Conservation (phyloP, 2,888 invertebrate species). For the Schizotus pectinicornis region DNA sequence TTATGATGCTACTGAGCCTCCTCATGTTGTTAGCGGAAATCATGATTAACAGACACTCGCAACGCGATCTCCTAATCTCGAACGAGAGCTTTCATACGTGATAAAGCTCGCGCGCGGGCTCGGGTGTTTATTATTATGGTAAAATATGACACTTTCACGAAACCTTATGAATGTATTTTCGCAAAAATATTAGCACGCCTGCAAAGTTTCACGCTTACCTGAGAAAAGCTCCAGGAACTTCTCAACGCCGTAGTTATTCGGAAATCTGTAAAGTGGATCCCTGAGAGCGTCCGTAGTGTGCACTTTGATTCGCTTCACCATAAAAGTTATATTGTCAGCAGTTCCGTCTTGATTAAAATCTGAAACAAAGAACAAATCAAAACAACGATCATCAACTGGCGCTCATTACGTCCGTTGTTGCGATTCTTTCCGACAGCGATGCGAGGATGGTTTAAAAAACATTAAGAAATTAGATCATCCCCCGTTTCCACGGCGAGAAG, state of each 20-base stretch:
- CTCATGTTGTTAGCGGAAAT: slow-evolving; percentile 45
- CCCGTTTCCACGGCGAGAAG: slow-evolving; percentile 8
- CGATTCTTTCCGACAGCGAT: background rate
- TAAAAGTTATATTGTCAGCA: slow-evolving; percentile 91
- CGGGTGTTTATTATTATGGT: too few species aligned
- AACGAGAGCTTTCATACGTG: background rate
- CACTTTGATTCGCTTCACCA: slow-evolving; percentile 95
- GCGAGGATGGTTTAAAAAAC: slow-evolving; percentile 7
- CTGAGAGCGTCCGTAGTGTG: slow-evolving; percentile 85
- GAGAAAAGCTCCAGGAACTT: slow-evolving; percentile 98
- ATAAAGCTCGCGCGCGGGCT: too few species aligned
- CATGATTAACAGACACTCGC: slow-evolving; percentile 15
- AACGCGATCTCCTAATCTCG: background rate
- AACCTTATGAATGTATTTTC: too few species aligned
- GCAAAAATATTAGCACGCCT: too few species aligned
- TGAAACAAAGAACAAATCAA: slow-evolving; percentile 57
- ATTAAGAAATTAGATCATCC: slow-evolving; percentile 7
- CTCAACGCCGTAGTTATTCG: slow-evolving; percentile 96
- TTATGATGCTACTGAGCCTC: slow-evolving; percentile 40
- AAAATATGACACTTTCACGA: too few species aligned
- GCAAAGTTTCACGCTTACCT: slow-evolving; percentile 63
- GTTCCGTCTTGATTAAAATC: slow-evolving; percentile 94
- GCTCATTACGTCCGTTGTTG: background rate
- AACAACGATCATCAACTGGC: slow-evolving; percentile 2
- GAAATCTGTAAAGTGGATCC: slow-evolving; percentile 87